A percentile compares a stretch with the other conserved stretches of the same genome.
These are phyloP conservation scores for Neomonachus schauinslandi DNA, from an alignment of 2,113 vertebrate species.

Conservation along the genomic window DNA sequence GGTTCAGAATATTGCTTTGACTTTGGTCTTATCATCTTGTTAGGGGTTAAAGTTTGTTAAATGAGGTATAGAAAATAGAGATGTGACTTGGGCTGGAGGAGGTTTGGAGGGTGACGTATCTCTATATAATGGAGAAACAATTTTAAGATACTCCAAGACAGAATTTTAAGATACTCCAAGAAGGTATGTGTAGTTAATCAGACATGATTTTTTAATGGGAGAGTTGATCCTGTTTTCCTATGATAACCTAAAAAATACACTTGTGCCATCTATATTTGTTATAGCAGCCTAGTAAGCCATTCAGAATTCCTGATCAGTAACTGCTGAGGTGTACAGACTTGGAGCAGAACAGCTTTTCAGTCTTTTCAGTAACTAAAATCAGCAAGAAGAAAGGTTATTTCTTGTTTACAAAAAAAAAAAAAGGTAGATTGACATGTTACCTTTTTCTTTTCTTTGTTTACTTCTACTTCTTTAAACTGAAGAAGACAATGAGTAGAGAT, in stretches of 20 bases:
- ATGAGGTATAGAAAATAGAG: background rate
- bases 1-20: background rate
- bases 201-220: background rate
- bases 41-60: conserved; percentile 35
- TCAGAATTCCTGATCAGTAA: background rate
- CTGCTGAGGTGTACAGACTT: background rate
- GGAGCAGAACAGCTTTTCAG: background rate
- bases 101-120: background rate
- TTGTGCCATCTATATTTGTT: background rate
- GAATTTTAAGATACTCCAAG: background rate
- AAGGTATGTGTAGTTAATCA: background rate
- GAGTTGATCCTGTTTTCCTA: conserved; percentile 11
- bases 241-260: background rate
- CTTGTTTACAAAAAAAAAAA: background rate
- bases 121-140: background rate
- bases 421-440: background rate
- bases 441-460: background rate
- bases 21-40: background rate
- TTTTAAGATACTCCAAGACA: background rate
- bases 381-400: background rate
- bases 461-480: background rate
- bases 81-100: background rate
- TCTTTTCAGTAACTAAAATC: conserved; percentile 12
- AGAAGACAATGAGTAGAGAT: background rate
- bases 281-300: background rate